Conservation (phyloP, 1,140 invertebrate genomes). For the Maconellicoccus hirsutus region DNA sequence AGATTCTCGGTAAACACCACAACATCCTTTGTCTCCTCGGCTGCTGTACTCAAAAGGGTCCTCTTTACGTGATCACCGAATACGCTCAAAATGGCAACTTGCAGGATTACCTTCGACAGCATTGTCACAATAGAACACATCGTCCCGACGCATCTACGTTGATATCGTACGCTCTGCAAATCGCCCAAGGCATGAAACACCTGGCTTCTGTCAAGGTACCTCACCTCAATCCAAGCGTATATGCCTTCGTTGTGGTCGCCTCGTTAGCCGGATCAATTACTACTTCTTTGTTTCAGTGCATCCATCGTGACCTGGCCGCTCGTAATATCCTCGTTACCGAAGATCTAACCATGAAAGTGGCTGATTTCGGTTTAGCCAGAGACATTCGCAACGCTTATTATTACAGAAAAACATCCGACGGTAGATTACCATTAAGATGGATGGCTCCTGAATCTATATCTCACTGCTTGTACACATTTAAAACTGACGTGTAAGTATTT, state of each 20-base stretch:
- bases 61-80: conserved; percentile 93
- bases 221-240: conserved; percentile 48
- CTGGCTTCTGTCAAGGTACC: conserved; percentile 76
- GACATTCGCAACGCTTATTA: conserved; percentile 91
- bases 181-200: conserved; percentile 95
- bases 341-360: conserved; percentile 87
- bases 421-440: conserved; percentile 92
- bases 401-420: conserved; percentile 92
- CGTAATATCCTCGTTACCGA: conserved; percentile 92
- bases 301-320: conserved; percentile 94
- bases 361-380: conserved; percentile 92
- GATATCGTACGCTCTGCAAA: conserved; percentile 91
- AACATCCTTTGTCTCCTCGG: conserved; percentile 96
- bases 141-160: conserved; percentile 52
- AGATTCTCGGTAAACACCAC: conserved; percentile 93
- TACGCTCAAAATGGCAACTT: conserved; percentile 91
- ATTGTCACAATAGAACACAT: too few species aligned
- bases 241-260: too few species aligned
- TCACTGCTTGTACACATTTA: conserved; percentile 84
- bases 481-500: conserved; percentile 88
- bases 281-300: conserved; percentile 58
- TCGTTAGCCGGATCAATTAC: too few species aligned
- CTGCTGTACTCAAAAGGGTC: conserved; percentile 89
- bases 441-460: conserved; percentile 97
- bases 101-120: conserved; percentile 70